These are phyloP conservation scores for Ryuthela nishihirai DNA, from an alignment of 2,888 invertebrate species.

Conservation along the genomic window DNA sequence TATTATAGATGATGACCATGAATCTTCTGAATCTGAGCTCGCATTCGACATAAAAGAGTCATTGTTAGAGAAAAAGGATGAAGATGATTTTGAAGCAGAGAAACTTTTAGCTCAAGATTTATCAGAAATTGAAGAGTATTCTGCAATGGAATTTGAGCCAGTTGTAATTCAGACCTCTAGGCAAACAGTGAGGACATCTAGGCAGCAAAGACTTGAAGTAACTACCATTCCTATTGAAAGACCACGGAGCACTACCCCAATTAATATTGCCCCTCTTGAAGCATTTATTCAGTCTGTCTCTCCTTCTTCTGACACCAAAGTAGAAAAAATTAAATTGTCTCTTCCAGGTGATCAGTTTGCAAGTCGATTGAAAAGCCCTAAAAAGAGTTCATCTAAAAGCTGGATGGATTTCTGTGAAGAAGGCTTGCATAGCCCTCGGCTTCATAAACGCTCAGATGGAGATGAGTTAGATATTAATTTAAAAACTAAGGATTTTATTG, in stretches of 20 bases:
- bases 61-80: conserved; percentile 14
- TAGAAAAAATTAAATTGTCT: conserved; percentile 66
- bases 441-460: conserved; percentile 18
- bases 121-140: conserved; percentile 37
- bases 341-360: conserved; percentile 61
- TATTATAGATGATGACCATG: conserved; percentile 21
- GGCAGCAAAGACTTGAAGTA: conserved; percentile 39
- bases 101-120: conserved; percentile 39
- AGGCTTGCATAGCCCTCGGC: conserved; percentile 56
- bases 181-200: conserved; percentile 29
- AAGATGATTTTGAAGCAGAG: conserved; percentile 40
- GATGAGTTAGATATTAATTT: too few species aligned
- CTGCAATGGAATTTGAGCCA: conserved; percentile 20
- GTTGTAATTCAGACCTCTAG: conserved; percentile 14
- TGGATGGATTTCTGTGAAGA: conserved; percentile 52
- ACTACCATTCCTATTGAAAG: conserved; percentile 61
- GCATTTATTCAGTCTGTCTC: conserved; percentile 59
- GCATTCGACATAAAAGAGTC: conserved; percentile 18
- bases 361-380: conserved; percentile 34
- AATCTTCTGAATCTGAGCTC: conserved; percentile 40
- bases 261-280: conserved; percentile 66
- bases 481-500: too few species aligned
- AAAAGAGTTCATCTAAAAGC: conserved; percentile 46
- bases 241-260: conserved; percentile 69
- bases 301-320: conserved; percentile 38